Conservation (phyloP, 1,140 invertebrate genomes). For the Pogonomyrmex californicus region DNA sequence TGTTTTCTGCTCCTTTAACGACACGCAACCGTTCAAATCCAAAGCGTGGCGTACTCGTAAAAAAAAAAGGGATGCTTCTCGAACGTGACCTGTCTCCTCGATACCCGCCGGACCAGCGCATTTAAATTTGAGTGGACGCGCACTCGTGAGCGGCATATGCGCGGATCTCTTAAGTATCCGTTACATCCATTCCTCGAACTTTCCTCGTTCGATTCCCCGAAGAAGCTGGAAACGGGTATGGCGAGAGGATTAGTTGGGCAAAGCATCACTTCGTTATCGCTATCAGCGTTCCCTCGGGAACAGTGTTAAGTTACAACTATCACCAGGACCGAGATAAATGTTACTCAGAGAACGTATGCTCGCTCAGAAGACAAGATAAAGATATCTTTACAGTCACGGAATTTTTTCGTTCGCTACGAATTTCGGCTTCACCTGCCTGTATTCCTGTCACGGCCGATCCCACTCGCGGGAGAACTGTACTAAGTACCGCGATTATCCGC, state of each 20-base stretch:
- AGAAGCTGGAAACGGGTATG: not conserved
- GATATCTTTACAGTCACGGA: constrained; percentile 67
- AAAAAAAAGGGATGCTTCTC: constrained; percentile 61
- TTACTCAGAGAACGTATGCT: constrained; percentile 79
- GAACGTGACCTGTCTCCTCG: constrained; percentile 73
- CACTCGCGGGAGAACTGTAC: constrained; percentile 57
- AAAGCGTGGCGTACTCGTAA: constrained; percentile 26
- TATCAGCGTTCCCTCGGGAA: constrained; percentile 75
- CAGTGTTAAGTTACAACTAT: constrained; percentile 81
- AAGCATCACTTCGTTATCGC: constrained; percentile 54
- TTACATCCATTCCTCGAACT: constrained; percentile 66
- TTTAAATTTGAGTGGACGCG: constrained; percentile 72
- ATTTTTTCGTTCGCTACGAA: constrained; percentile 44
- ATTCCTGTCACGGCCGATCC: constrained; percentile 42
- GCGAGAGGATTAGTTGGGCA: not conserved
- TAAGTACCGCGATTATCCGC: constrained; percentile 71
- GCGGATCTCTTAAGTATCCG: constrained; percentile 62
- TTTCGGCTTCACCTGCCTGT: constrained; percentile 70
- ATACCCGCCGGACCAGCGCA: constrained; percentile 61
- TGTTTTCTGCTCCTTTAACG: constrained; percentile 38
- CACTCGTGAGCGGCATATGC: constrained; percentile 74
- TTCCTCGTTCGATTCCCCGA: not conserved
- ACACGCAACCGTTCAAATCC: constrained; percentile 62
- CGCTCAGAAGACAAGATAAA: constrained; percentile 75
- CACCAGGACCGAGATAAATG: constrained; percentile 78